phyloP scores from a whole-genome alignment of 2,888 invertebrate species.

The Stenodema calcarata region DNA sequence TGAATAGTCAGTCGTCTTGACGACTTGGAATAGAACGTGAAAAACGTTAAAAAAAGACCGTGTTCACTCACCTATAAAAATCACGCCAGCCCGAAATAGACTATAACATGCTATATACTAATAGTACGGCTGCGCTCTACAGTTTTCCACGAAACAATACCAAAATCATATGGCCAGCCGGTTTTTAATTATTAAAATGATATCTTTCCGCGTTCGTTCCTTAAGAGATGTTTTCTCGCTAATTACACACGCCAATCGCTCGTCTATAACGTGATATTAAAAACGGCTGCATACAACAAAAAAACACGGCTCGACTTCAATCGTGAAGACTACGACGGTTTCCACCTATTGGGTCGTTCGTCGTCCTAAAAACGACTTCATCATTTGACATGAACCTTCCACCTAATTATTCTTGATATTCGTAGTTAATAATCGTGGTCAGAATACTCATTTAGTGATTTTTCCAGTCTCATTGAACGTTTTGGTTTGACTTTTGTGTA shows the following conservation, averaged over 20 bases:
- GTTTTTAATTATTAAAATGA: conserved; percentile 36
- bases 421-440: neutral
- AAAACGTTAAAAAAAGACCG: no score
- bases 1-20: no score
- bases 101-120: neutral
- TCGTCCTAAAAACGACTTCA: neutral
- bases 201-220: neutral
- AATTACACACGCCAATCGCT: conserved; percentile 20
- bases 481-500: neutral
- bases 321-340: neutral
- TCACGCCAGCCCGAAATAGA: neutral
- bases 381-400: neutral
- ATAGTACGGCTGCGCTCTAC: neutral
- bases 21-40: no score
- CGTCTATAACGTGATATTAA: conserved; percentile 24
- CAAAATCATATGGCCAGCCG: neutral
- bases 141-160: neutral
- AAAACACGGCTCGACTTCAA: neutral
- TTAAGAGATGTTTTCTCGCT: conserved; percentile 2
- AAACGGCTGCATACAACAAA: neutral
- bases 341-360: neutral
- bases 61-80: neutral
- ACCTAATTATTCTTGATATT: neutral
- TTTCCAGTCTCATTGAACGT: neutral
- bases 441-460: neutral